These are phyloP conservation scores for Aporophyla lueneburgensis DNA, from an alignment of 2,888 invertebrate genomes.

Conservation along the genomic window DNA sequence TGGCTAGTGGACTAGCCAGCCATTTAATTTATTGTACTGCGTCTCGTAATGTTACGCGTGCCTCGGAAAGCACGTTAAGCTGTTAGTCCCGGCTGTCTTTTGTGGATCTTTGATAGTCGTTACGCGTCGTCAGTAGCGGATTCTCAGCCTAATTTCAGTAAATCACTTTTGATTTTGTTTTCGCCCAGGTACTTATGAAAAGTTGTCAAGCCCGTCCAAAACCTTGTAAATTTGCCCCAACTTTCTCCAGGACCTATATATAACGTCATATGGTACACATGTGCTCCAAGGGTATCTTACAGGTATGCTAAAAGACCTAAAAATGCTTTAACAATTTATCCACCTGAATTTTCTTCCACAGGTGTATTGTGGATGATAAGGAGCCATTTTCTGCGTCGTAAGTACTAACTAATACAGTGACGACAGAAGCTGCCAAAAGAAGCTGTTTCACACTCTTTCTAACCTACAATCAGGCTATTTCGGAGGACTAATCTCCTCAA, in stretches of 20 bases:
- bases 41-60: too few species aligned
- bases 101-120: too few species aligned
- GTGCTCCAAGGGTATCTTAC: neutral
- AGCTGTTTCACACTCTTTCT: neutral
- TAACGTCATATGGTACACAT: neutral
- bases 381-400: conserved; percentile 78
- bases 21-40: too few species aligned
- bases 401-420: neutral
- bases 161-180: too few species aligned
- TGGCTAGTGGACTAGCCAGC: too few species aligned
- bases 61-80: too few species aligned
- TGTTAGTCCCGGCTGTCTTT: too few species aligned
- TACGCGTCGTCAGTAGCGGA: too few species aligned
- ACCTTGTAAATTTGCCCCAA: too few species aligned
- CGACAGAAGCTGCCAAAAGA: neutral
- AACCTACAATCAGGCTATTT: neutral
- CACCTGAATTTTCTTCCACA: conserved; percentile 86
- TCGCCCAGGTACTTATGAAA: too few species aligned
- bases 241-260: neutral
- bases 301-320: neutral
- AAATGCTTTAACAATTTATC: conserved; percentile 70
- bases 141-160: too few species aligned
- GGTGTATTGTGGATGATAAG: conserved; percentile 80
- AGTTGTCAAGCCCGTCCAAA: neutral
- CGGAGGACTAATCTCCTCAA: neutral